Evolutionary conservation across 2,888 invertebrate genomes (phyloP), one percentile per base, ranked within the genome.

Genomic region (Ormyrus pomaceus): DNA sequence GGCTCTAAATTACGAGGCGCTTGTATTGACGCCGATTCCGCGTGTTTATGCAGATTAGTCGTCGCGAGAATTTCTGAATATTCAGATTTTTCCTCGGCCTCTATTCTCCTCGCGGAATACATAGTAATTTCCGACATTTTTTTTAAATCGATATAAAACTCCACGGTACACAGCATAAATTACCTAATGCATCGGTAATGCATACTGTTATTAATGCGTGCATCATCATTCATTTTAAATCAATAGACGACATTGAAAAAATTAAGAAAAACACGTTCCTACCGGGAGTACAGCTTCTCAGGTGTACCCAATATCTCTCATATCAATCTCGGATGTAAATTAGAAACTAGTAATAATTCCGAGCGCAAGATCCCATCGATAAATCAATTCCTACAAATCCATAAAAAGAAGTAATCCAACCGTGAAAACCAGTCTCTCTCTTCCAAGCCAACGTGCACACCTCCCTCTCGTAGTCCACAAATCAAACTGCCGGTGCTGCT

Each of bases 381-480:
- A 70, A 70, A 70, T 68, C 68, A 45, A 3, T 58, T 48, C 4
- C 11, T 48, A 9, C 13, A 13, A 53, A 9, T 45, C 45, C 64
- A 19, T 19, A 64, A 64, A 64, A 64, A 59, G 51, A 59, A 59
- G 13, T 19, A 51, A 71, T 34, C 50, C 59, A 50, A 59, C 19
- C 59, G 51, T 59, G 71, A 71, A 71, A 71, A 11, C 34, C 71
- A 61, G 58, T 19, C 58, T 46, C 55, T 56, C 13, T 8, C 19
- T 19, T 1, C 19, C 19, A 19, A 19, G 19, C 19, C 19, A 46
- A 46, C 46, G 34, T 34, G 11, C n/a, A 55, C 55, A 34, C 34
- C 34, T 55, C 53, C 73, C 46, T 48, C 45, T 8, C 11, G 19
- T 48, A 62, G 62, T 56, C 48, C 55, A 73, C 73, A 73, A 73